Percentiles rank a stretch among this genome's conserved stretches.
Conservation (phyloP, 2,113 vertebrate genomes). For the Neolamprologus falcicula region DNA sequence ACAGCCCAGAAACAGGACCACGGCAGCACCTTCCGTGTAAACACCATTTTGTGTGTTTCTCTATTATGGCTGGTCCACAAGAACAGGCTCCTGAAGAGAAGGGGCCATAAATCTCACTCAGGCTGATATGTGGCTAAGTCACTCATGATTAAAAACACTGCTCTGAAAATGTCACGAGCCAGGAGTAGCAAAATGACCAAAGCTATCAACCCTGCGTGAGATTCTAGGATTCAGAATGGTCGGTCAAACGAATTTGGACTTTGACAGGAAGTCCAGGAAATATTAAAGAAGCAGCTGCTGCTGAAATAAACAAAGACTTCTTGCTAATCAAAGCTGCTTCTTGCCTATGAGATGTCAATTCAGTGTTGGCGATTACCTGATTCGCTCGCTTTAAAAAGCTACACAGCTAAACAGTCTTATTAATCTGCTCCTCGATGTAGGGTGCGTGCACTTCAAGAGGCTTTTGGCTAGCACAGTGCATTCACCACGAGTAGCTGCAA, state of each 20-base stretch:
- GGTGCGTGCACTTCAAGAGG: not conserved
- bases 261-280: not conserved
- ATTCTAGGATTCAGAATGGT: not conserved
- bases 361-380: not conserved
- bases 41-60: slow-evolving; percentile 40
- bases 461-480: not conserved
- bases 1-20: not conserved
- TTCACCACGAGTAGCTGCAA: not conserved
- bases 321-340: not conserved
- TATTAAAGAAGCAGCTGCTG: not conserved
- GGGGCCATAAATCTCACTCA: slow-evolving; percentile 48
- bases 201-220: not conserved
- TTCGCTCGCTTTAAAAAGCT: not conserved
- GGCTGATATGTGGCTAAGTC: slow-evolving; percentile 30
- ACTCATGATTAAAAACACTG: slow-evolving; percentile 35
- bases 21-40: slow-evolving; percentile 43
- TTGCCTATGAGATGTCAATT: not conserved
- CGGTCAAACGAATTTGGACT: not conserved
- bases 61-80: slow-evolving; percentile 21
- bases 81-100: slow-evolving; percentile 11
- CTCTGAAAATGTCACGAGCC: slow-evolving; percentile 15
- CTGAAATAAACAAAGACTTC: not conserved
- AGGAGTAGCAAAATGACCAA: not conserved
- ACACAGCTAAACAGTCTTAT: not conserved
- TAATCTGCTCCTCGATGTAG: not conserved